Percentiles rank a stretch among this genome's conserved stretches.
phyloP scores from a whole-genome alignment of 1,140 invertebrate species.

The Dreissena rostriformis region DNA sequence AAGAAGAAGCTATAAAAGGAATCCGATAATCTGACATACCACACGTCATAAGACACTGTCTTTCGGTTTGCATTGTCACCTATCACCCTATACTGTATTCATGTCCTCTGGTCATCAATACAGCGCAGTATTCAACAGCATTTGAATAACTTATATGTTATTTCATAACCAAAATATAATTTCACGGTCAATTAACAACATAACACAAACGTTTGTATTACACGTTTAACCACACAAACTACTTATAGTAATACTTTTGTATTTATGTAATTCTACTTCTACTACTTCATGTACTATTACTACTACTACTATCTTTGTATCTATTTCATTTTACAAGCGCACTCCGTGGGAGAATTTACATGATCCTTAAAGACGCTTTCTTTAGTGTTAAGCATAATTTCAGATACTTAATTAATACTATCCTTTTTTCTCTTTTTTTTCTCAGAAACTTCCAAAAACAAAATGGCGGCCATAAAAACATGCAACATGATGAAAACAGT shows the following conservation, averaged over 20 bases:
- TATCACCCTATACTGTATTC: background rate
- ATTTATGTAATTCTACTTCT: background rate
- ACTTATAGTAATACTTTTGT: background rate
- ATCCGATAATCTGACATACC: too few relatives aligned
- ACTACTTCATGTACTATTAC: background rate
- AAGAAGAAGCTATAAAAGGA: too few relatives aligned
- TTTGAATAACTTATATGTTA: background rate
- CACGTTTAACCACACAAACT: background rate
- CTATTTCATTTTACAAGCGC: too few relatives aligned
- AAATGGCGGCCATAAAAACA: constrained; percentile 45
- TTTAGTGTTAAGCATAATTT: too few relatives aligned
- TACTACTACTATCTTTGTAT: too few relatives aligned
- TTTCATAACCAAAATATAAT: background rate
- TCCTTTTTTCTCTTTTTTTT: too few relatives aligned
- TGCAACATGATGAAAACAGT: constrained; percentile 30
- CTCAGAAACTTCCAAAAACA: background rate
- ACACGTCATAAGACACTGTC: too few relatives aligned
- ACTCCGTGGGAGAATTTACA: too few relatives aligned
- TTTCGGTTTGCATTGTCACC: background rate
- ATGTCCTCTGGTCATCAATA: background rate
- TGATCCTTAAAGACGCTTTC: too few relatives aligned
- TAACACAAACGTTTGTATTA: background rate
- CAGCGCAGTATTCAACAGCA: background rate
- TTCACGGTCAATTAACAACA: constrained; percentile 2
- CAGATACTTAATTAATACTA: too few relatives aligned